Conservation (phyloP, 2,888 invertebrate species). For the Nymphalis urticae region DNA sequence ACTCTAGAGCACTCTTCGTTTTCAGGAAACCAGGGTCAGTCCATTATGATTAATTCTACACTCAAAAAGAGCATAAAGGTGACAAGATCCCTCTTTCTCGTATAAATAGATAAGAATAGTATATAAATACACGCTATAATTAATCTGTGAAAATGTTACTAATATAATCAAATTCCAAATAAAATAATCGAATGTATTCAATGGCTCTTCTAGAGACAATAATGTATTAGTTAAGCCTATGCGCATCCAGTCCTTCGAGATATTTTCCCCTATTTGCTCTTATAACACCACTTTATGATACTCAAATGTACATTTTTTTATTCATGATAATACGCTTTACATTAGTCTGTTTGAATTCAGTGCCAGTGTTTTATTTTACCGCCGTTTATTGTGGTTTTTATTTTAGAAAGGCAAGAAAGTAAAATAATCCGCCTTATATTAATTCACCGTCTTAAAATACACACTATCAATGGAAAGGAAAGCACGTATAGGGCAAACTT, state of each 20-base stretch:
- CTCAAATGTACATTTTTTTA: conserved; percentile 69
- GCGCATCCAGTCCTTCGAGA: conserved; percentile 56
- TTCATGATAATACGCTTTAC: conserved; percentile 74
- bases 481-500: too few relatives aligned
- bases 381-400: conserved; percentile 4
- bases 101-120: too few relatives aligned
- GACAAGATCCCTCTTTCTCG: too few relatives aligned
- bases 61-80: too few relatives aligned
- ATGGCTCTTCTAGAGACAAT: conserved; percentile 40
- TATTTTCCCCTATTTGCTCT: conserved; percentile 74
- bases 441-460: too few relatives aligned
- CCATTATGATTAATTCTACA: too few relatives aligned
- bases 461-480: too few relatives aligned
- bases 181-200: conserved; percentile 8
- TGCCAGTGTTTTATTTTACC: conserved; percentile 33
- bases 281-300: conserved; percentile 76
- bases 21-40: too few relatives aligned
- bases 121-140: neutral
- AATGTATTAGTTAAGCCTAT: conserved; percentile 41
- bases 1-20: too few relatives aligned
- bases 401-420: neutral
- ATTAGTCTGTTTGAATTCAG: conserved; percentile 63
- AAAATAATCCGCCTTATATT: too few relatives aligned
- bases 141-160: neutral
- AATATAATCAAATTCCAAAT: neutral